Conservation (phyloP, 2,113 vertebrate genomes). For the Tyto alba region DNA sequence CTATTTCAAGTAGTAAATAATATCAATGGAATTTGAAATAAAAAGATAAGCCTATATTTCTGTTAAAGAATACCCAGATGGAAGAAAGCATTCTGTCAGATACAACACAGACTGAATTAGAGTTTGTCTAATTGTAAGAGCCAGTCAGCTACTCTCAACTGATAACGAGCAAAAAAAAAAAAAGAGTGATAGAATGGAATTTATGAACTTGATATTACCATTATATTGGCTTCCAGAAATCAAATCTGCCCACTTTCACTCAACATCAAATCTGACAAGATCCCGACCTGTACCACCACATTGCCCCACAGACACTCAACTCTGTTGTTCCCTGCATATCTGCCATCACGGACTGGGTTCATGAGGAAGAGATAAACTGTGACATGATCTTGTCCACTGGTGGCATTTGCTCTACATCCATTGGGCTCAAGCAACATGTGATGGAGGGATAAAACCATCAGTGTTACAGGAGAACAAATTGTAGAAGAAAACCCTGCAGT, state of each 20-base stretch:
- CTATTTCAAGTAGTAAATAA: conserved; percentile 39
- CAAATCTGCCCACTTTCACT: not conserved
- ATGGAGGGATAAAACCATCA: not conserved
- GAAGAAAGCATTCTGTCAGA: not conserved
- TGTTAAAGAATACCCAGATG: not conserved
- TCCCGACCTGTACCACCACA: not conserved
- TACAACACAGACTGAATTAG: not conserved
- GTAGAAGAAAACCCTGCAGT: not conserved
- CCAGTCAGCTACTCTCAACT: not conserved
- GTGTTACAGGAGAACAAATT: not conserved
- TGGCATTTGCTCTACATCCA: too few relatives aligned
- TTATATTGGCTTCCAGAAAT: not conserved
- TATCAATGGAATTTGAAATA: not conserved
- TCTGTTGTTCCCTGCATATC: not conserved
- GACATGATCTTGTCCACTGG: not conserved
- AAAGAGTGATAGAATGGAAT: not conserved
- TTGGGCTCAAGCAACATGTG: fast-evolving
- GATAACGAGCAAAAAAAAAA: not conserved
- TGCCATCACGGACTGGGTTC: not conserved
- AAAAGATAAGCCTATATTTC: not conserved
- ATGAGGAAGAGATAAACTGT: not conserved
- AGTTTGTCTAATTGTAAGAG: not conserved
- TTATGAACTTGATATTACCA: not conserved
- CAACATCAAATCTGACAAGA: not conserved
- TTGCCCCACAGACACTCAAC: not conserved